Evolutionary conservation across 2,113 vertebrate species (phyloP), one percentile per base, ranked within the genome.

Genomic region (Percopsis transmontana): DNA sequence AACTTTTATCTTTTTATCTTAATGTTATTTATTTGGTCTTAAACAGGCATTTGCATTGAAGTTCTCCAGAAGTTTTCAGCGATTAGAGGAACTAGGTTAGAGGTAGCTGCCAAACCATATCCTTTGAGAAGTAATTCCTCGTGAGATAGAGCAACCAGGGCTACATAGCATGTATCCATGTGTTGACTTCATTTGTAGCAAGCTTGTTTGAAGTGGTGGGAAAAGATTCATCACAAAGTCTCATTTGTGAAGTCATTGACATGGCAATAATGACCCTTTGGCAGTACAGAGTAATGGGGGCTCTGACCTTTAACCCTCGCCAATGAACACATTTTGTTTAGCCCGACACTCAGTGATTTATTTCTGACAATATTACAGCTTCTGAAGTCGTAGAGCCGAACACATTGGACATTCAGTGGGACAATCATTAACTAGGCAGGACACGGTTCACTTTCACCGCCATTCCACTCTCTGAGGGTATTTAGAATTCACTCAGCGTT

Each of bases 171-270:
- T 67, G 21, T 44, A 59, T 45, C 44, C 62, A 72, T 83, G 80
- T 84, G 62, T 79, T 77, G 47, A 66, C 62, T 55, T 67, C 65
- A 62, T 38, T 76, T 81, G 58, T 24, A 55, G 18, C 44, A 13
- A 40, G 51, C 62, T 51, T 63, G 69, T 87, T 85, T 86, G 79
- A 88, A 81, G 84, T 82, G 76, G 80, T 82, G 84, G 81, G 83
- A 88, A 90, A 90, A 87, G 79, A 89, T 90, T 85, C 77, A 90
- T 90, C 88, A 87, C 86, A 87, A 85, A 90, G 85, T 90, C 85
- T 86, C 88, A 90, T 90, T 90, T 89, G 86, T 90, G 90, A 86
- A 85, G 72, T 83, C 83, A 82, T 65, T 90, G 90, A 90, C 89
- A 89, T 50, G 53, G 70, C 83, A 77, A 87, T 89, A 89, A 88